Conservation (phyloP, 1,140 invertebrate species). For the Papilio dardanus region DNA sequence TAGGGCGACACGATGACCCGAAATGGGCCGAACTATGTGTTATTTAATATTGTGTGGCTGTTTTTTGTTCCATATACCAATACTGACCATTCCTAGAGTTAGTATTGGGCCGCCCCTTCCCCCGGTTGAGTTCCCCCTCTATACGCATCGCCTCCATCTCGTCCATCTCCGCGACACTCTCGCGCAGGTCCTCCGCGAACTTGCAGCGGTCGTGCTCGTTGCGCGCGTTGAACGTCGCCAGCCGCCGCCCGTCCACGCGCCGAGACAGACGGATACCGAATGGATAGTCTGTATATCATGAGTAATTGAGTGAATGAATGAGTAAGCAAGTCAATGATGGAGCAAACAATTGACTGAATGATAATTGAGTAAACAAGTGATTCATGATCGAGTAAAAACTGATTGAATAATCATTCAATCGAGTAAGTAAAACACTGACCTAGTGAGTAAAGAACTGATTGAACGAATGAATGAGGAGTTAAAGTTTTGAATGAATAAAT, state of each 20-base stretch:
- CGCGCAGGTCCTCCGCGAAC: conserved; percentile 96
- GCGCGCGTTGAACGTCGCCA: conserved; percentile 97
- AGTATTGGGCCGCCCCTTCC: conserved; percentile 64
- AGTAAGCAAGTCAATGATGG: not conserved
- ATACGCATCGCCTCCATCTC: conserved; percentile 96
- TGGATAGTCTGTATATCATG: conserved; percentile 90
- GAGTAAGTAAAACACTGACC: not conserved
- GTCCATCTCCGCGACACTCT: conserved; percentile 97
- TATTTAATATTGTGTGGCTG: too few relatives aligned
- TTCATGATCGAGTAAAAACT: too few relatives aligned
- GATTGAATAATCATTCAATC: too few relatives aligned
- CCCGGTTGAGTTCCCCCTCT: conserved; percentile 81
- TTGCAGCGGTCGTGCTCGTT: conserved; percentile 97
- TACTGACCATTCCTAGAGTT: conserved; percentile 74
- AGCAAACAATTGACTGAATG: too few relatives aligned
- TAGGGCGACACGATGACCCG: too few relatives aligned
- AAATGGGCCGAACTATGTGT: too few relatives aligned
- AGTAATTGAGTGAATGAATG: not conserved
- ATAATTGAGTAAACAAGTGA: too few relatives aligned
- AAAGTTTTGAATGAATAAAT: too few relatives aligned
- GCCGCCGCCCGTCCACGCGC: conserved; percentile 93
- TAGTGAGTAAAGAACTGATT: not conserved
- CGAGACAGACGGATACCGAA: conserved; percentile 96
- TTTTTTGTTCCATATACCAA: too few relatives aligned
- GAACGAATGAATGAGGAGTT: too few relatives aligned